These are phyloP conservation scores for Hyla sarda DNA, from an alignment of 2,113 vertebrate species.

Conservation along the genomic window DNA sequence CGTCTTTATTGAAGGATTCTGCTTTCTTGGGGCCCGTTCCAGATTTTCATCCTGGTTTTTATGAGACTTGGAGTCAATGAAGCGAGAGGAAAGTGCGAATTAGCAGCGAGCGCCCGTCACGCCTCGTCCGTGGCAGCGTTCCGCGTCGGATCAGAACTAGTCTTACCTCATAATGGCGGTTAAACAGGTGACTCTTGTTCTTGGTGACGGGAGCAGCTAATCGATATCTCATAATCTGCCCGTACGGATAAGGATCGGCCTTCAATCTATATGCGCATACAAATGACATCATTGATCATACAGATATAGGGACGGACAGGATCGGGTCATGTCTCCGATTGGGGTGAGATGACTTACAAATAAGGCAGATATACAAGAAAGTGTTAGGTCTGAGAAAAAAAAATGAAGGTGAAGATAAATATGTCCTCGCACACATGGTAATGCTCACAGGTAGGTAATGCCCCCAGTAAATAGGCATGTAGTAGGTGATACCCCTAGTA, in stretches of 20 bases:
- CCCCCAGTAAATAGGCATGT: no score
- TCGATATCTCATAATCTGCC: slow-evolving; percentile 47
- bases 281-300: slow-evolving; percentile 37
- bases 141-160: slow-evolving; percentile 1
- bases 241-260: background rate
- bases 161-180: slow-evolving; percentile 30
- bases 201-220: background rate
- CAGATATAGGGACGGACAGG: background rate
- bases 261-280: slow-evolving; percentile 45
- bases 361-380: no score
- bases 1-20: slow-evolving; percentile 58
- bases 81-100: background rate
- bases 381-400: no score
- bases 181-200: slow-evolving; percentile 44
- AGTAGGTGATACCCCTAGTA: no score
- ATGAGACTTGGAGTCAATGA: slow-evolving; percentile 12
- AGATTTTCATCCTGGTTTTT: slow-evolving; percentile 50
- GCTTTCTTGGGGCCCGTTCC: slow-evolving; percentile 45
- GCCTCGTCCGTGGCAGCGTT: slow-evolving; percentile 5
- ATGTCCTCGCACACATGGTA: no score
- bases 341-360: background rate
- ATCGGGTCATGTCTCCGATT: no score
- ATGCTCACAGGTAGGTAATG: no score
- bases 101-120: background rate
- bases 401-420: no score